A percentile compares a stretch with the other conserved stretches of the same genome.
These are phyloP conservation scores for Dryocosmus kuriphilus DNA, from an alignment of 2,888 invertebrate genomes.

Conservation along the genomic window DNA sequence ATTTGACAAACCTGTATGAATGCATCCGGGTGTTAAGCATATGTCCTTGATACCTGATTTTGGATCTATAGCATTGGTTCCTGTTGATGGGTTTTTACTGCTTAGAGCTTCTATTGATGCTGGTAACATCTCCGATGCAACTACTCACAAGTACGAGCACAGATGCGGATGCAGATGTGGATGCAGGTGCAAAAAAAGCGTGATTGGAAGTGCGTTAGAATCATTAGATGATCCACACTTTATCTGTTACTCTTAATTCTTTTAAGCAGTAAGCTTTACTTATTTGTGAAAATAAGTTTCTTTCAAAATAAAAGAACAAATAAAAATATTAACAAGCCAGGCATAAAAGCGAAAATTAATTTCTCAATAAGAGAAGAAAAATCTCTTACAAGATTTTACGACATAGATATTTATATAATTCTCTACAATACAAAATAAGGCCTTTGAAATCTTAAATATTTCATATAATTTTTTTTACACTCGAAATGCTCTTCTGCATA, in stretches of 20 bases:
- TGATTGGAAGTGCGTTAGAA: conserved; percentile 29
- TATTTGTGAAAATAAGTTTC: not conserved
- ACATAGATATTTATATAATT: too few species aligned
- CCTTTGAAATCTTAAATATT: too few species aligned
- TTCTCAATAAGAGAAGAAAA: too few species aligned
- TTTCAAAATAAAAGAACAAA: not conserved
- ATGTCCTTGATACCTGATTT: conserved; percentile 73
- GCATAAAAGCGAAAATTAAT: not conserved
- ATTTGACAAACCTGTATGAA: conserved; percentile 83
- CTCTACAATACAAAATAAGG: too few species aligned
- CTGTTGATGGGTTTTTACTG: conserved; percentile 1
- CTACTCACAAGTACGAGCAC: conserved; percentile 59
- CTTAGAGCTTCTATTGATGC: conserved; percentile 72
- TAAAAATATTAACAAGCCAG: not conserved
- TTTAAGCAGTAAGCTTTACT: not conserved
- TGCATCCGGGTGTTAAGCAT: conserved; percentile 88
- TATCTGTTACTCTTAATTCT: not conserved
- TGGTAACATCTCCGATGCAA: conserved; percentile 68
- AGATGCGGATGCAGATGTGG: conserved; percentile 45
- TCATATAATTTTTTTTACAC: too few species aligned
- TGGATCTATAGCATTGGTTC: not conserved
- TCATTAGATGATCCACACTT: not conserved
- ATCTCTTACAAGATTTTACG: too few species aligned
- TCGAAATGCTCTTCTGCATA: too few species aligned
- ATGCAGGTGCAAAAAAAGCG: conserved; percentile 51